Evolutionary conservation across 2,797 vertebrate genomes (phyloP), one percentile per base, ranked within the genome.

Genomic region (Parotocinclus haroldoi): DNA sequence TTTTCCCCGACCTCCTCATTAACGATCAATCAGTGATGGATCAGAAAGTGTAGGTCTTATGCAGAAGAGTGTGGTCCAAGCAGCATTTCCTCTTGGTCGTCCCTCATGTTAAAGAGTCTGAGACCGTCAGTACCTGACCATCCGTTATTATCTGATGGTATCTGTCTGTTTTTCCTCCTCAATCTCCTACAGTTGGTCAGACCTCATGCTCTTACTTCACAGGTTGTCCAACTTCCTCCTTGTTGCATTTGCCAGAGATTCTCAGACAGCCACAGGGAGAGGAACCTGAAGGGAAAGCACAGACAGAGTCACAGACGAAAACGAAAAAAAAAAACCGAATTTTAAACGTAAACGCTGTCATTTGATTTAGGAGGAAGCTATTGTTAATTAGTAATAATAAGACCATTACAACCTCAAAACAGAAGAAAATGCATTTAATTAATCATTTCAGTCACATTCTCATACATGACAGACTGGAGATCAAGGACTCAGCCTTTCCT

Each of bases 31-130:
- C 57, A 13, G 27, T 27, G 27, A 27, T 27, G 27, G 27, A 27
- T 27, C 27, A 27, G 27, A 27, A 27, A 27, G 27, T 27, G 27
- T 5, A 2, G 27, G 27, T 27, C 27, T 27, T 27, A 27, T 27
- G 27, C 2, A 27, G 27, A 27, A 27, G 5, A 75, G 66, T 46
- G 27, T 68, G 70, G 63, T 42, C 81, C 82, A 52, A 78, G 72
- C 76, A 76, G 81, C 80, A 74, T 68, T 53, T 66, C 78, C 69
- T 82, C 77, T 70, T 78, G 79, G 72, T 81, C 79, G 78, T 80
- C 83, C 87, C 83, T 84, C 89, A 90, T 91, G 85, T 80, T 83
- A 58, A 80, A 79, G 83, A 58, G 71, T 61, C 36, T 61, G 56
- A 19, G 18, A 67, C 53, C 19, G 11, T 44, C 42, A 7, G 54